phyloP scores from a whole-genome alignment of 2,797 vertebrate species.

The Coreius guichenoti region DNA sequence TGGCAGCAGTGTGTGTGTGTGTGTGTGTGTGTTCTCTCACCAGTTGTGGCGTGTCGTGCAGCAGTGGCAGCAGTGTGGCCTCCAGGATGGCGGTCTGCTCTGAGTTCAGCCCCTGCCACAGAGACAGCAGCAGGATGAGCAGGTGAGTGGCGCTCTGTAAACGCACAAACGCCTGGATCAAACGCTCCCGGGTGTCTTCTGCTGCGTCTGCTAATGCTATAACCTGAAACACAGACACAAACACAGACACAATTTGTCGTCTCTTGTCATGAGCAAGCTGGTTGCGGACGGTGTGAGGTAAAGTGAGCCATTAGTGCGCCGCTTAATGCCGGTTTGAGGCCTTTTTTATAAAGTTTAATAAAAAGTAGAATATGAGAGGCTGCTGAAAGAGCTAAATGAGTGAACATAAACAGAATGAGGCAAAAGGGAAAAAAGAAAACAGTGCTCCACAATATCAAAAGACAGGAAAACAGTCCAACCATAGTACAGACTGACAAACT shows the following conservation, averaged over 20 bases:
- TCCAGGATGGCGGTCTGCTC: conserved; percentile 90
- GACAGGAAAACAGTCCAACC: not conserved
- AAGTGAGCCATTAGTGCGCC: not conserved
- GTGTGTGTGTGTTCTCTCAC: conserved; percentile 68
- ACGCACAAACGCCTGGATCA: conserved; percentile 85
- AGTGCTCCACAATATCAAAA: not conserved
- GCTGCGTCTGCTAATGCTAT: conserved; percentile 90
- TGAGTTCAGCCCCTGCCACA: conserved; percentile 88
- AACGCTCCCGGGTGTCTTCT: conserved; percentile 83
- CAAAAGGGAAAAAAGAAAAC: not conserved
- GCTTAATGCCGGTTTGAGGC: not conserved
- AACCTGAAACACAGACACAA: conserved; percentile 77
- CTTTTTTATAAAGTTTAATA: not conserved
- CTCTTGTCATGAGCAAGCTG: not conserved
- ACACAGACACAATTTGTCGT: not conserved
- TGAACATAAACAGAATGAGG: not conserved
- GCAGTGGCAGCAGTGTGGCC: conserved; percentile 88
- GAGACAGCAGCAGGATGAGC: conserved; percentile 86
- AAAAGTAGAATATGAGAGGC: conserved; percentile 40
- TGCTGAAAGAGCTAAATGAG: conserved; percentile 15
- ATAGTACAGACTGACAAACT: not conserved
- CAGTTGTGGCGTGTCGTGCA: conserved; percentile 87
- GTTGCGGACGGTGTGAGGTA: not conserved
- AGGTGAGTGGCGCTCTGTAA: conserved; percentile 89
- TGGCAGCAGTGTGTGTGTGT: conserved; percentile 15